Conservation (phyloP, 1,140 invertebrate species). For the Wasmannia auropunctata region DNA sequence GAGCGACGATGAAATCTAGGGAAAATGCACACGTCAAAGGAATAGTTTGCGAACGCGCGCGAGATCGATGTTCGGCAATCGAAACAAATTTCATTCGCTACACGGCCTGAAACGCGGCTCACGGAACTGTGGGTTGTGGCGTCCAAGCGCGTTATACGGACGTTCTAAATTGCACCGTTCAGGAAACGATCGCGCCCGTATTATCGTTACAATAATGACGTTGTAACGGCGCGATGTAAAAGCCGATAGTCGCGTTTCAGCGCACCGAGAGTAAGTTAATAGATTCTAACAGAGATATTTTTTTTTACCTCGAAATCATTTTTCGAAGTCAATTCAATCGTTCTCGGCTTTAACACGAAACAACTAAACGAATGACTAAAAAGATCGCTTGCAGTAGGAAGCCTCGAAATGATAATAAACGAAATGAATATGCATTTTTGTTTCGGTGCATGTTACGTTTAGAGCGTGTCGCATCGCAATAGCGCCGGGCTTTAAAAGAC, state of each 20-base stretch:
- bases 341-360: neutral
- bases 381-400: conserved; percentile 1
- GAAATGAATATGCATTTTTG: conserved; percentile 47
- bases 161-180: conserved; percentile 33
- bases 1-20: conserved; percentile 57
- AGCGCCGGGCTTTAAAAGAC: conserved; percentile 39
- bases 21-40: conserved; percentile 64
- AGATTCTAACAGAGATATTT: neutral
- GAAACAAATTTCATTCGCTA: conserved; percentile 52
- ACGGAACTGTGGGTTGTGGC: conserved; percentile 28
- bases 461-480: conserved; percentile 10
- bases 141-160: conserved; percentile 40
- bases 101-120: conserved; percentile 24
- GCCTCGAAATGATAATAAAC: conserved; percentile 19
- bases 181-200: conserved; percentile 27
- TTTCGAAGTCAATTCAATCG: neutral
- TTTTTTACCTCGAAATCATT: neutral
- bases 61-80: conserved; percentile 40
- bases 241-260: neutral
- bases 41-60: conserved; percentile 22
- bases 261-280: neutral
- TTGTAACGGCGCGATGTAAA: conserved; percentile 11
- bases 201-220: conserved; percentile 50
- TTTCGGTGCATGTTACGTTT: conserved; percentile 1
- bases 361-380: neutral